A percentile compares a stretch with the other conserved stretches of the same genome.
Conservation (phyloP, 2,888 invertebrate genomes). For the Lydus trimaculatus region DNA sequence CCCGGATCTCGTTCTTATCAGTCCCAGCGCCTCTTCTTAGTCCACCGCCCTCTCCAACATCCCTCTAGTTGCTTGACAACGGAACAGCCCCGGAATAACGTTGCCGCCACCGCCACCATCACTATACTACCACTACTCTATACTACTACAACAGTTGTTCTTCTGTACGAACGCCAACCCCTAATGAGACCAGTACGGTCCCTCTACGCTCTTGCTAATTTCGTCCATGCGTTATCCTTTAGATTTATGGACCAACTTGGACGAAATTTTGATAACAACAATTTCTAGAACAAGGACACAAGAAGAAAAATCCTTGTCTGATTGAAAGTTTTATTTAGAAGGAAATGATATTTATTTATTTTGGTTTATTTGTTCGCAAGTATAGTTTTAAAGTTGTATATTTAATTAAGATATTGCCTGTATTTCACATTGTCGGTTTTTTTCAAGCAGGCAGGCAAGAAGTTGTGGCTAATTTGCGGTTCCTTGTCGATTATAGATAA, state of each 20-base stretch:
- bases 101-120: background rate
- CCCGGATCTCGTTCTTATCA: constrained; percentile 61
- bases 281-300: constrained; percentile 23
- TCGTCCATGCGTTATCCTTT: constrained; percentile 15
- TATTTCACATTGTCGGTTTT: background rate
- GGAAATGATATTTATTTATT: background rate
- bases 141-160: background rate
- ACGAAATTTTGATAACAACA: constrained; percentile 9
- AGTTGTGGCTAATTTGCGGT: background rate
- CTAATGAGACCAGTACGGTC: constrained; percentile 3
- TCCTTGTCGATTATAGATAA: background rate
- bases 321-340: background rate
- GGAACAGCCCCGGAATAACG: constrained; percentile 26
- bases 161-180: background rate
- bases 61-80: constrained; percentile 23
- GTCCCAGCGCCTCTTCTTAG: constrained; percentile 58
- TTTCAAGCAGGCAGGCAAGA: background rate
- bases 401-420: background rate
- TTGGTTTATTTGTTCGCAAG: background rate
- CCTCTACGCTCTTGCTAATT: constrained; percentile 14
- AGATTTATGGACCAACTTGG: constrained; percentile 6
- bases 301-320: constrained; percentile 15
- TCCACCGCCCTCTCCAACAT: constrained; percentile 42
- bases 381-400: no score
- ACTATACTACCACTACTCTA: background rate